Percentiles rank a stretch among this genome's conserved stretches.
Evolutionary conservation across 1,140 invertebrate species (phyloP).

Genomic region (Babylonia areolata): DNA sequence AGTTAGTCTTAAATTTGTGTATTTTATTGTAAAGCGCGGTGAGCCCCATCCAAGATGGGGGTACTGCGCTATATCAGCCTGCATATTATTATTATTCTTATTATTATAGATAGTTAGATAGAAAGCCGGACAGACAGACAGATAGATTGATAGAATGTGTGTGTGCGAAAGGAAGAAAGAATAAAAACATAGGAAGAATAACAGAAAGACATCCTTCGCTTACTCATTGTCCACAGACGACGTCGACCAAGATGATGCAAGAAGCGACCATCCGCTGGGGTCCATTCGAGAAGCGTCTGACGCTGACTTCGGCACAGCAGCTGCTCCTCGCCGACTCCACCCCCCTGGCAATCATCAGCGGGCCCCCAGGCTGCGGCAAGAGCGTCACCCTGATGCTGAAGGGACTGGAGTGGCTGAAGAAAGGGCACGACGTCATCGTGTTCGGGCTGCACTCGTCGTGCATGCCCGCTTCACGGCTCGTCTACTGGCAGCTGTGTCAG

Average conservation of each 20-base stretch:
- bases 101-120: too few species aligned
- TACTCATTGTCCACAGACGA: too few species aligned
- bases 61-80: too few species aligned
- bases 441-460: background rate
- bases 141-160: background rate
- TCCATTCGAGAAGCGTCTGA: background rate
- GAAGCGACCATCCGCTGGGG: background rate
- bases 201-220: too few species aligned
- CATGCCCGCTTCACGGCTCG: background rate
- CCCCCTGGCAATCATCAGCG: background rate
- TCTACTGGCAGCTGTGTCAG: background rate
- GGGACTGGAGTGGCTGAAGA: background rate
- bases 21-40: too few species aligned
- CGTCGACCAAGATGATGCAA: background rate
- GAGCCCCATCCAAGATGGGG: too few species aligned
- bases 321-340: background rate
- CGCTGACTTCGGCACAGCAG: background rate
- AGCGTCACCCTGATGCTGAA: background rate
- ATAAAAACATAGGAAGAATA: too few species aligned
- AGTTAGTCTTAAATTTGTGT: too few species aligned
- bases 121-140: too few species aligned
- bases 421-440: background rate
- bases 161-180: too few species aligned
- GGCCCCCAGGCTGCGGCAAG: background rate
- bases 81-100: too few species aligned